Conservation (phyloP, 2,113 vertebrate genomes). For the Zosterops lateralis region DNA sequence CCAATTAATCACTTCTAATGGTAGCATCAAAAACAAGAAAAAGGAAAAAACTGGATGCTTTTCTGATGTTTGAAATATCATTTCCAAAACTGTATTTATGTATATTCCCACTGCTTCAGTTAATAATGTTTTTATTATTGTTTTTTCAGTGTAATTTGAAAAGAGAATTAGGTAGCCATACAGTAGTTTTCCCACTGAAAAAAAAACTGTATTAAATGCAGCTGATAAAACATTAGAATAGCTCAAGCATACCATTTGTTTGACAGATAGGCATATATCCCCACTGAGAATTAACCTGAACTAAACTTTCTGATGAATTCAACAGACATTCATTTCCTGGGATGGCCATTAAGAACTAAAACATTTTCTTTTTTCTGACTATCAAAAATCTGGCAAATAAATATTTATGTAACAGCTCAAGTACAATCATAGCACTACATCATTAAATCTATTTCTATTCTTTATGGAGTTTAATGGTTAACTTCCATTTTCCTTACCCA, state of each 20-base stretch:
- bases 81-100: background rate
- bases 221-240: conserved; percentile 72
- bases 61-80: background rate
- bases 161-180: conserved; percentile 64
- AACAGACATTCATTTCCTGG: conserved; percentile 74
- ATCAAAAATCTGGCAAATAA: conserved; percentile 43
- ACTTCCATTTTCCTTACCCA: background rate
- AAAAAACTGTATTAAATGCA: conserved; percentile 61
- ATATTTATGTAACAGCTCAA: conserved; percentile 49
- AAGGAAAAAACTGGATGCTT: background rate
- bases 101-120: background rate
- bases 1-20: background rate
- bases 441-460: background rate
- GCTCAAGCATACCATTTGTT: conserved; percentile 66
- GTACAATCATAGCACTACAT: background rate
- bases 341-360: conserved; percentile 24
- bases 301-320: conserved; percentile 75
- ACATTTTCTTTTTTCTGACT: background rate
- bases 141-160: conserved; percentile 41
- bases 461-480: background rate
- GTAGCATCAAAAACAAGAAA: background rate
- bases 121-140: conserved; percentile 51
- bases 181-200: conserved; percentile 72
- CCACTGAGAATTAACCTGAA: conserved; percentile 66
- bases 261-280: conserved; percentile 73